These are phyloP conservation scores for Agelas oroides DNA, from an alignment of 37 sponge, comb jelly and placozoan species.

Conservation along the genomic window DNA sequence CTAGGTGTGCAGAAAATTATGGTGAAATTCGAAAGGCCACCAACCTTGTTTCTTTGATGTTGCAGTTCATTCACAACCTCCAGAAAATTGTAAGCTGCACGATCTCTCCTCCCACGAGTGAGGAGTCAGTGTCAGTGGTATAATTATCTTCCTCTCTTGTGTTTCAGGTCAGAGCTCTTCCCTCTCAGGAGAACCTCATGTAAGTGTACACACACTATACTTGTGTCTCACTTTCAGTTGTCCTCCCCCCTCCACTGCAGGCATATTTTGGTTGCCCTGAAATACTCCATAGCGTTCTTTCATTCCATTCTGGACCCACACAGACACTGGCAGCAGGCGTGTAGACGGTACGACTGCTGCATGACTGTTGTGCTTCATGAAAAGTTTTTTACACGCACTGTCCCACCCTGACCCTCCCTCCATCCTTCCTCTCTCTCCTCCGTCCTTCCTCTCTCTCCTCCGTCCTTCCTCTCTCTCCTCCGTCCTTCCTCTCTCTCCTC, in stretches of 20 bases:
- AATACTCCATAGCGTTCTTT: slow-evolving; percentile 17
- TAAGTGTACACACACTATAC: neutral
- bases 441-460: too few relatives aligned
- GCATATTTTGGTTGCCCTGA: neutral
- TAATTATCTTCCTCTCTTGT: too few relatives aligned
- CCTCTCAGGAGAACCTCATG: neutral
- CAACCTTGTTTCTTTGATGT: neutral
- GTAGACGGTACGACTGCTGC: neutral
- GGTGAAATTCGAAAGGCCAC: neutral
- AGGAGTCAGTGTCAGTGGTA: too few relatives aligned
- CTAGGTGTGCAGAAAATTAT: slow-evolving; percentile 21
- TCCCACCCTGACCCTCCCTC: too few relatives aligned
- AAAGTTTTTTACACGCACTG: too few relatives aligned
- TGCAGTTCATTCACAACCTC: slow-evolving; percentile 1
- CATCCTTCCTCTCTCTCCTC: slow-evolving; percentile 8
- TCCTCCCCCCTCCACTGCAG: too few relatives aligned
- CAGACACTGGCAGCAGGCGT: slow-evolving; percentile 16
- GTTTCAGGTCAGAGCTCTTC: neutral
- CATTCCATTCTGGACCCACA: slow-evolving; percentile 47
- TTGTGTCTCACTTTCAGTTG: too few relatives aligned
- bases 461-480: neutral
- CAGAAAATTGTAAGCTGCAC: neutral
- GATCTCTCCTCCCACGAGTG: too few relatives aligned
- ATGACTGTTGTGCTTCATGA: too few relatives aligned
- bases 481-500: too few relatives aligned